phyloP scores from a whole-genome alignment of 1,140 invertebrate species.

The fruit fly (Drosophila melanogaster) region DNA sequence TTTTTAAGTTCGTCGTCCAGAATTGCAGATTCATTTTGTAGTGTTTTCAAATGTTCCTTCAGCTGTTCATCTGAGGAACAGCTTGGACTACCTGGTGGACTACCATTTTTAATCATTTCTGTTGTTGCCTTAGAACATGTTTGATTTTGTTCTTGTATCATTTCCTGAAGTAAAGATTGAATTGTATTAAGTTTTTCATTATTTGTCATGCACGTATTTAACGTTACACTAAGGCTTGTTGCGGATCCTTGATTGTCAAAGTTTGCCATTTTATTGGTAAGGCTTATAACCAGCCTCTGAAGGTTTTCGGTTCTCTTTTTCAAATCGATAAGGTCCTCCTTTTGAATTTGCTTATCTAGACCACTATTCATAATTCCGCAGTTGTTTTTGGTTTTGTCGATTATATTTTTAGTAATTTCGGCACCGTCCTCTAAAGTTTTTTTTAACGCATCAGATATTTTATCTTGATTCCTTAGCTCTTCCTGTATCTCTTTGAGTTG shows the following conservation, averaged over 20 bases:
- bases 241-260: neutral
- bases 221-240: neutral
- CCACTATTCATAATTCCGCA: neutral
- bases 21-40: neutral
- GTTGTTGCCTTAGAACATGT: neutral
- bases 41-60: neutral
- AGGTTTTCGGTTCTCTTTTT: neutral
- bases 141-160: neutral
- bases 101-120: too few species aligned
- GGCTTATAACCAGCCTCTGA: neutral
- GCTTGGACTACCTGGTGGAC: neutral
- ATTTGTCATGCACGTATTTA: neutral
- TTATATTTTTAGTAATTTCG: neutral
- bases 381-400: conserved; percentile 6
- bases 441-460: neutral
- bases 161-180: neutral
- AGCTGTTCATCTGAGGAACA: too few species aligned
- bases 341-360: neutral
- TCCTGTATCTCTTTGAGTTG: conserved; percentile 9
- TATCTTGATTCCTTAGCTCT: conserved; percentile 15
- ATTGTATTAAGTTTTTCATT: neutral
- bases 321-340: neutral
- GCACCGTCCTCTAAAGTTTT: neutral
- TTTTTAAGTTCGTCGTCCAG: conserved; percentile 2
- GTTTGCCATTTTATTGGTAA: neutral